phyloP scores from a whole-genome alignment of 2,113 vertebrate genomes.

The Myiozetetes cayanensis region DNA sequence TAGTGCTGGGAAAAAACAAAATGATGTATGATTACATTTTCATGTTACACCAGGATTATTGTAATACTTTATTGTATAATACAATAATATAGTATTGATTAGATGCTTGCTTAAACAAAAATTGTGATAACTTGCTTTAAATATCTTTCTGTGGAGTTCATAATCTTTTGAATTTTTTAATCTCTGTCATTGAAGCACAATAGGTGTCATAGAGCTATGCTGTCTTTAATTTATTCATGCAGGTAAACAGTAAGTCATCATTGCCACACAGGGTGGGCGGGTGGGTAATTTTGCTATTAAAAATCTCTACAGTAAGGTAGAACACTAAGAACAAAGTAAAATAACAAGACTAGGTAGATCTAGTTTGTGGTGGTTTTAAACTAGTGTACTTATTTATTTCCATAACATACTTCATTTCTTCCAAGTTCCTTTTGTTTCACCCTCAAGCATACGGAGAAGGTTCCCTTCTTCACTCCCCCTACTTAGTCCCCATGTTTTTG shows the following conservation, averaged over 20 bases:
- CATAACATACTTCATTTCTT: neutral
- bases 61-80: neutral
- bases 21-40: neutral
- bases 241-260: neutral
- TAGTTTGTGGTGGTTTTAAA: neutral
- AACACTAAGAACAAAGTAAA: neutral
- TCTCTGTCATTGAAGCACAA: neutral
- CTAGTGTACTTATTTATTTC: neutral
- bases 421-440: neutral
- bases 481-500: neutral
- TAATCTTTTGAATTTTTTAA: neutral
- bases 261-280: neutral
- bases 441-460: fast-evolving
- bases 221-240: neutral
- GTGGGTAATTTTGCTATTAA: neutral
- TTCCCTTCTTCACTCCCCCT: fast-evolving
- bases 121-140: neutral
- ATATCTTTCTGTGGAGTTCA: neutral
- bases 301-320: neutral
- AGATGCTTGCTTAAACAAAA: neutral
- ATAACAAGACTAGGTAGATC: neutral
- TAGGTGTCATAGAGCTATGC: neutral
- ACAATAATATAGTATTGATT: neutral
- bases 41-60: neutral
- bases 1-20: neutral